Evolutionary conservation across 2,113 vertebrate species (phyloP).

Genomic region (Capricornis sumatraensis): DNA sequence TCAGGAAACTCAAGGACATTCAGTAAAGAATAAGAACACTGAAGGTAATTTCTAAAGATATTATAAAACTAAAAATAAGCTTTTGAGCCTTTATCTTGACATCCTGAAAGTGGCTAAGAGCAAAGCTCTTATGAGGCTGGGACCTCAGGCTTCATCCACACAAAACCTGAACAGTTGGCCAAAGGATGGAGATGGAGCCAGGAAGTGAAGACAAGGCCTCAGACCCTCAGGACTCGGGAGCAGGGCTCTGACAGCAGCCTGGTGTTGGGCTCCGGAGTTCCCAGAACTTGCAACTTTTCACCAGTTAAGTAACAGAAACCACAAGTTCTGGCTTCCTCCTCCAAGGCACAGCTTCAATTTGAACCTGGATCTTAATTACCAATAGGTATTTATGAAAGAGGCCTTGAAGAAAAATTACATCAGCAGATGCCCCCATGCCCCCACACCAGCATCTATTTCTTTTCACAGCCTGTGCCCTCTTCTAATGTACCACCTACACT

Average conservation of each 20-base stretch:
- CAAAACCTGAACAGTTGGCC: background rate
- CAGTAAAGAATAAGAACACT: background rate
- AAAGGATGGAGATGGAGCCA: background rate
- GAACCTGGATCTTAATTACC: background rate
- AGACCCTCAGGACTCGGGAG: background rate
- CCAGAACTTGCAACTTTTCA: background rate
- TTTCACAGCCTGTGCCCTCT: background rate
- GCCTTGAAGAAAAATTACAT: background rate
- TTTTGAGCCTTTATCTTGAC: background rate
- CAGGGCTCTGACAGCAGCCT: rapidly evolving
- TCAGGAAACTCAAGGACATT: background rate
- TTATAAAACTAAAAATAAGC: background rate
- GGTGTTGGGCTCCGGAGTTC: rapidly evolving
- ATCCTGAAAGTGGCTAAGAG: background rate
- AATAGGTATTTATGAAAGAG: background rate
- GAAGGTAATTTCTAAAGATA: background rate
- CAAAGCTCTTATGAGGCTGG: background rate
- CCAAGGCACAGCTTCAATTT: background rate
- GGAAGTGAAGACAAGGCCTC: rapidly evolving
- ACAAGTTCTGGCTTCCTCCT: background rate
- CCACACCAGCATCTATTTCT: background rate
- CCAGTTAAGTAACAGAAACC: background rate
- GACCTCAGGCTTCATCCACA: background rate
- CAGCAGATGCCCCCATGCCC: background rate
- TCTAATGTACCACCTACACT: background rate